Base-by-base conservation (phyloP, 2,888 invertebrate species). In the Limenitis camilla region DNA sequence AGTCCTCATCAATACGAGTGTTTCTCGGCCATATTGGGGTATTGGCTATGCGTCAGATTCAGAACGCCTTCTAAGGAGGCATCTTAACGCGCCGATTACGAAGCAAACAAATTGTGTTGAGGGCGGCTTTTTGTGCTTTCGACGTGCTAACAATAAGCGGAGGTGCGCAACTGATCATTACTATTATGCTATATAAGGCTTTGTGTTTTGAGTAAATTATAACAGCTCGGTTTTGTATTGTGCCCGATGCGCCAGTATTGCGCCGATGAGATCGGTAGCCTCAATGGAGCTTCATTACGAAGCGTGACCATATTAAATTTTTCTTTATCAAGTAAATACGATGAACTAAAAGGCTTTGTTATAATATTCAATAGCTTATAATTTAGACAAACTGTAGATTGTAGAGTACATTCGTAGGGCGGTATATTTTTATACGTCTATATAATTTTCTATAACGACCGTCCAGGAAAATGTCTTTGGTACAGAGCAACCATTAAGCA, bases 201-300 rank as follows among this genome's bases (percentile, higher is more conserved):
- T 86, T 87, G 86, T 87, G 78, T 87, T 86, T 87, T 86, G 85
- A 84, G 86, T 86, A 85, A 87, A 86, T 86, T 86, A 86, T 87
- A 86, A 85, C 84, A 83, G 81, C 72, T 73, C 73, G 74, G 72
- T 75, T 74, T 76, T 77, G 73, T 72, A 72, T 77, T 79, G 80
- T 78, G 77, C 80, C 74, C 73, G 78, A 81, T 74, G 74, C 71
- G 76, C 74, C 77, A 73, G 69, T 64, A 66, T 64, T 50, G 67
- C 65, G 65, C 65, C 64, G 71, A 68, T 69, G 68, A 68, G 69
- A 71, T 64, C 68, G 68, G 58, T 61, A 62, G 59, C 61, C 55
- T 80, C 81, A 81, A 82, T 78, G 67, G 75, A 57, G 71, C 75
- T 78, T 86, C 85, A 81, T 87, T 86, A 86, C 70, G 59, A 71